Conservation (phyloP, 2,113 vertebrate genomes). For the Gorsachius goisagi region DNA sequence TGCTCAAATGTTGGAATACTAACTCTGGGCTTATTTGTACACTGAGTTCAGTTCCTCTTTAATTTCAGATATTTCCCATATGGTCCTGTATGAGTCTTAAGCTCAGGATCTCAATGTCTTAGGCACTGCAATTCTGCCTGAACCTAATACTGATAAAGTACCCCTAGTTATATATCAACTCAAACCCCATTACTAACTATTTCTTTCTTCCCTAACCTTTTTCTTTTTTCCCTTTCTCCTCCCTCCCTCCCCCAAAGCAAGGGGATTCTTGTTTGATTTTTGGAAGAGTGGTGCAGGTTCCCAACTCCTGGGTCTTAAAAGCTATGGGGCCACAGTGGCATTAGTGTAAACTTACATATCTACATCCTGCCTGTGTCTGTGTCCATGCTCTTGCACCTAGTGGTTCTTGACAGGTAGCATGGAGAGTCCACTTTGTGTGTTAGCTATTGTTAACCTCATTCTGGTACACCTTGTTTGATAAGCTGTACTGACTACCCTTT, state of each 20-base stretch:
- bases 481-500: background rate
- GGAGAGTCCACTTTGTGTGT: background rate
- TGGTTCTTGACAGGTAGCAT: background rate
- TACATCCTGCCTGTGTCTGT: background rate
- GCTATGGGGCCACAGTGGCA: background rate
- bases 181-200: background rate
- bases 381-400: background rate
- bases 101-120: background rate
- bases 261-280: background rate
- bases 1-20: background rate
- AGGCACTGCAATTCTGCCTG: background rate
- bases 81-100: background rate
- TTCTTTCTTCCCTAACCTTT: background rate
- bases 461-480: background rate
- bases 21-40: background rate
- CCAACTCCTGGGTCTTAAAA: background rate
- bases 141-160: background rate
- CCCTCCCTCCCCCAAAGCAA: background rate
- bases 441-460: background rate
- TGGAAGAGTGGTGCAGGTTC: background rate
- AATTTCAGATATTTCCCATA: background rate
- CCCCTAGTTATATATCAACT: background rate
- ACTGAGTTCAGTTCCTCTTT: background rate
- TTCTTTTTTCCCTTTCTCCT: no score
- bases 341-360: background rate